Percentiles rank a stretch among this genome's conserved stretches.
These are phyloP conservation scores for Timandra comae DNA, from an alignment of 2,888 invertebrate genomes.

Conservation along the genomic window DNA sequence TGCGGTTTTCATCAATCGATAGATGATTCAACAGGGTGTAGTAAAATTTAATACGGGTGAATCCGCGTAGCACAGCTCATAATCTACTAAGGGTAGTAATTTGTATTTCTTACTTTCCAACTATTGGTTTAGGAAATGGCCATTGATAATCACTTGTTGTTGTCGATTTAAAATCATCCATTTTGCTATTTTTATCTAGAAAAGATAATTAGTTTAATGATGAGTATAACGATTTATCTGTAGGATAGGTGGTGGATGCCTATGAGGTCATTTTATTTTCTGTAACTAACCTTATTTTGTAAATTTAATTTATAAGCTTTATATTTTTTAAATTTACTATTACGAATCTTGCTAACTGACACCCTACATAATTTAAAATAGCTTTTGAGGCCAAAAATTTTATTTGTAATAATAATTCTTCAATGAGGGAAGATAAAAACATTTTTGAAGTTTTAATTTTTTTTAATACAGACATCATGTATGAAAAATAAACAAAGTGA, in stretches of 20 bases:
- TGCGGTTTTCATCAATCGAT: too few relatives aligned
- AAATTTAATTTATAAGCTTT: constrained; percentile 46
- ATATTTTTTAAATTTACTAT: constrained; percentile 68
- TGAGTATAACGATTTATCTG: too few relatives aligned
- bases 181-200: constrained; percentile 17
- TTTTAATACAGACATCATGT: too few relatives aligned
- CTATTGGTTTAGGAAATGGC: constrained; percentile 77
- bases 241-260: too few relatives aligned
- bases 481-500: too few relatives aligned
- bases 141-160: constrained; percentile 74
- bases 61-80: too few relatives aligned
- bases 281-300: constrained; percentile 10
- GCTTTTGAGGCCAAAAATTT: constrained; percentile 70
- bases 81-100: too few relatives aligned
- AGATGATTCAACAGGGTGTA: too few relatives aligned
- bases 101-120: constrained; percentile 75
- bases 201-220: too few relatives aligned
- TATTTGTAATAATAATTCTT: constrained; percentile 62
- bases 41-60: too few relatives aligned
- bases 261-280: too few relatives aligned
- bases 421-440: constrained; percentile 73
- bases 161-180: constrained; percentile 70
- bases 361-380: constrained; percentile 73
- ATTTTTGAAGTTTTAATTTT: constrained; percentile 60
- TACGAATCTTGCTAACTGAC: constrained; percentile 62